These are phyloP conservation scores for Rugalucina vietnamica DNA, from an alignment of 2,888 invertebrate species.

Conservation along the genomic window DNA sequence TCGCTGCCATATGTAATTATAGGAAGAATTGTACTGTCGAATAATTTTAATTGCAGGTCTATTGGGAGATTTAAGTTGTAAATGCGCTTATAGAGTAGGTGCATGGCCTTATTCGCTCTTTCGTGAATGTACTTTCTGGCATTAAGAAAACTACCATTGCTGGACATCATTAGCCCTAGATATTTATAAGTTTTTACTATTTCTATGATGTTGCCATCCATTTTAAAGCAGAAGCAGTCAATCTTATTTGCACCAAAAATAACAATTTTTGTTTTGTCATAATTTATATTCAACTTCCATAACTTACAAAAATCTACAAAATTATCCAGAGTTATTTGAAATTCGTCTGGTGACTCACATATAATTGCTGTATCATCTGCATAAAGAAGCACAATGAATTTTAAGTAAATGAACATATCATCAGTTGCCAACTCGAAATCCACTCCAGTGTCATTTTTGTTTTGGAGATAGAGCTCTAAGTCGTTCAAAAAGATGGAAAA, in stretches of 20 bases:
- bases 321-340: background rate
- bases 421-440: background rate
- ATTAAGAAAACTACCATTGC: background rate
- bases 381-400: background rate
- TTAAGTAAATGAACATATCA: background rate
- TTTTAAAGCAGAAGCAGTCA: background rate
- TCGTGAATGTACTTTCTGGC: background rate
- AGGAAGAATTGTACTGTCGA: background rate
- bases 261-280: constrained; percentile 17
- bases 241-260: constrained; percentile 3
- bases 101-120: background rate
- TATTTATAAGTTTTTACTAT: background rate
- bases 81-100: background rate
- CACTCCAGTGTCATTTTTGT: background rate
- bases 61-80: background rate
- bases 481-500: constrained; percentile 8
- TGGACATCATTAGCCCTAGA: background rate
- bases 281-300: background rate
- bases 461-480: background rate
- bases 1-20: background rate
- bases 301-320: background rate
- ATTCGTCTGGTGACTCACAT: background rate
- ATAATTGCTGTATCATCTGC: background rate
- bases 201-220: background rate
- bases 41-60: background rate